Evolutionary conservation across 92 coral and sea anemone species (phyloP), one percentile per base, ranked within the genome.

Genomic region (Zoanthus sociatus): DNA sequence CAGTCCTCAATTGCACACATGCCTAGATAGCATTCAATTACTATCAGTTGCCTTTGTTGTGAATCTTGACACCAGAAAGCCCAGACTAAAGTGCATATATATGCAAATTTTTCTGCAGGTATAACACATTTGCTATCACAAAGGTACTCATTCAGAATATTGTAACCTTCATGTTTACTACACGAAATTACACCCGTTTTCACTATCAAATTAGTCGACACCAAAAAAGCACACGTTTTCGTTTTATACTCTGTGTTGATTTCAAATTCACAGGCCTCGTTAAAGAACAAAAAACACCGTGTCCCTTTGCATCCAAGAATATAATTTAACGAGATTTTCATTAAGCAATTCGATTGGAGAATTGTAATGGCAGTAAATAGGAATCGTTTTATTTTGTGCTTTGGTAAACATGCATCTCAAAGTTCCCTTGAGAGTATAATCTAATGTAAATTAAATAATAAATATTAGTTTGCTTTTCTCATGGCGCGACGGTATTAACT

Each of bases 361-460:
- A 66, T 37, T 46, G 70, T 26, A 81, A 81, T 81, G 30, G 75
- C 14, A 81, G 75, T 4, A 64, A 67, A 81, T 46, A 66, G 73
- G 84, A 66, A 46, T 79, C 61, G 61, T 81, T 67, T 67, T 61
- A 81, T 74, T 81, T 81, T 81, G 60, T 81, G 47, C 85, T 81
- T 81, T 20, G 45, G 85, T 70, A 81, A 81, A 81, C 85, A 81
- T 81, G 46, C 85, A 66, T 81, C 67, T 81, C 85, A 81, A 67
- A 81, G 73, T 81, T 81, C 76, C 85, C 63, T 81, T 81, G 85
- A 81, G 85, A 81, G 66, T 50, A 50, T 64, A 81, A 67, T 81
- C 76, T 26, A 42, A 81, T 81, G 85, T 81, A 66, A 66, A 81
- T 66, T 67, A 37, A 66, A 66, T 64, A 64, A 81, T 63, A 79